Conservation (phyloP, 2,797 vertebrate genomes). For the Coregonus ussuriensis region DNA sequence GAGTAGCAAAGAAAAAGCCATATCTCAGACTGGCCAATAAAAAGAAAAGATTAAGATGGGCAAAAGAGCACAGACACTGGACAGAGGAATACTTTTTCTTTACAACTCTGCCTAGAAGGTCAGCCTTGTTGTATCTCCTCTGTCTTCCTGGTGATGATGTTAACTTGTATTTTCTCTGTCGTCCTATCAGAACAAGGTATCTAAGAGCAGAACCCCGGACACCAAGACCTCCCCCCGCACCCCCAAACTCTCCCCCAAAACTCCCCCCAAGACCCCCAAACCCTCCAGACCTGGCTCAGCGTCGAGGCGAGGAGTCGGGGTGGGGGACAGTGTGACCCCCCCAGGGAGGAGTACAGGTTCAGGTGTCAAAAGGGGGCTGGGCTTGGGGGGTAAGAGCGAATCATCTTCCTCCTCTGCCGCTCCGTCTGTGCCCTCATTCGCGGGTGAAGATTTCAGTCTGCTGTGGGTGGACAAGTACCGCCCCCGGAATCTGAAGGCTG, state of each 20-base stretch:
- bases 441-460: conserved; percentile 63
- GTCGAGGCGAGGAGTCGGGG: conserved; percentile 21
- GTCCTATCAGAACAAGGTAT: conserved; percentile 57
- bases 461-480: conserved; percentile 98
- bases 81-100: no score
- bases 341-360: conserved; percentile 51
- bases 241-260: no score
- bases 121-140: no score
- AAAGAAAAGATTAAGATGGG: no score
- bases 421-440: conserved; percentile 3
- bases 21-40: no score
- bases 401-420: conserved; percentile 36
- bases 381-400: conserved; percentile 51
- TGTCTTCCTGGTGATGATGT: no score
- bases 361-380: conserved; percentile 65
- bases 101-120: no score
- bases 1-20: no score
- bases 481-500: conserved; percentile 82
- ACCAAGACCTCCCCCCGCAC: no score
- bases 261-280: no score
- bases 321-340: conserved; percentile 42
- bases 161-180: neutral
- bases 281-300: conserved; percentile 69
- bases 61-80: no score
- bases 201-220: conserved; percentile 64